A percentile compares a stretch with the other conserved stretches of the same genome.
These are phyloP conservation scores for Palloptera scutellata DNA, from an alignment of 2,888 invertebrate species.

Conservation along the genomic window DNA sequence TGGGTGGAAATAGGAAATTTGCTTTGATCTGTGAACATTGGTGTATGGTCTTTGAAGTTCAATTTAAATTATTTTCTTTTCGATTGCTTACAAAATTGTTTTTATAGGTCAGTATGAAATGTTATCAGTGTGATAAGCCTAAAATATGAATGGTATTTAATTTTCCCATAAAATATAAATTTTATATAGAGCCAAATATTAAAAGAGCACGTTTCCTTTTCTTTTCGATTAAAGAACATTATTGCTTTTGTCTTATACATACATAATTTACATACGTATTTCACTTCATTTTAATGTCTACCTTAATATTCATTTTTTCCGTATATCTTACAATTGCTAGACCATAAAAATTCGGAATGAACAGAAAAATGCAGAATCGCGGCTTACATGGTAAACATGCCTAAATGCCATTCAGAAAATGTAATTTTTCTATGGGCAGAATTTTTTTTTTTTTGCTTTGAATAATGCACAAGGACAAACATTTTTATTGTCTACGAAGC, in stretches of 20 bases:
- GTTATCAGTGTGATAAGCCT: too few species aligned
- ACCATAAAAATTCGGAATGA: constrained; percentile 62
- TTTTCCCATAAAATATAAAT: too few species aligned
- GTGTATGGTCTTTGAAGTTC: neutral
- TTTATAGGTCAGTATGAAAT: constrained; percentile 46
- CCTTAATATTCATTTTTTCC: constrained; percentile 9
- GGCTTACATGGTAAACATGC: constrained; percentile 53
- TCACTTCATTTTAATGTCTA: constrained; percentile 24
- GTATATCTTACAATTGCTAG: constrained; percentile 48
- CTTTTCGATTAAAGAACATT: too few species aligned
- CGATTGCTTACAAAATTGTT: constrained; percentile 50
- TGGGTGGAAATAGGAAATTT: neutral
- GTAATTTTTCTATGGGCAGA: neutral
- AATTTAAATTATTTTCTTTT: constrained; percentile 20
- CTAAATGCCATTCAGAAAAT: constrained; percentile 40
- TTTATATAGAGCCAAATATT: too few species aligned
- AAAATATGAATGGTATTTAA: too few species aligned
- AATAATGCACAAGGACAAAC: too few species aligned
- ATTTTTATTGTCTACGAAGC: too few species aligned
- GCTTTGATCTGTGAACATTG: constrained; percentile 23
- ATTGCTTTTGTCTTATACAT: too few species aligned
- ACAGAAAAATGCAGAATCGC: constrained; percentile 48
- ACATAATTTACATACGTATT: too few species aligned
- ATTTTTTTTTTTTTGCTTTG: too few species aligned
- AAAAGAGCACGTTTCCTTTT: too few species aligned